These are phyloP conservation scores for Diloba caeruleocephala DNA, from an alignment of 2,888 invertebrate species.

Conservation along the genomic window DNA sequence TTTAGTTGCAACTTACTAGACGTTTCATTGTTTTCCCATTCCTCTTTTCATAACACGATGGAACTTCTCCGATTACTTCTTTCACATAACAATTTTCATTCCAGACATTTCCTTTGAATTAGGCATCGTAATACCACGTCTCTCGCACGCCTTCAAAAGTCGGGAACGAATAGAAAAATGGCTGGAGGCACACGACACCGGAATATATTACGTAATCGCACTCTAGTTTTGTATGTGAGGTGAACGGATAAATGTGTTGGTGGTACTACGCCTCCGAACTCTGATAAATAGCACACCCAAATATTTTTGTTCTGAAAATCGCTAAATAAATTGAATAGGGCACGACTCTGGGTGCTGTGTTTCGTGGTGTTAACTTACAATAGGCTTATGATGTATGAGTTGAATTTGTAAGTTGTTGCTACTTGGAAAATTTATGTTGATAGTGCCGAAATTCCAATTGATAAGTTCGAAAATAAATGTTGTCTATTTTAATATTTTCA, in stretches of 20 bases:
- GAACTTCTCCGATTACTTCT: slow-evolving; percentile 50
- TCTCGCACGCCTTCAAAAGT: slow-evolving; percentile 65
- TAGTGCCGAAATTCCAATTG: slow-evolving; percentile 15
- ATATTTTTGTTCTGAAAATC: slow-evolving; percentile 81
- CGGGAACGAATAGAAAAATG: slow-evolving; percentile 80
- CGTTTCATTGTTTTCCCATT: slow-evolving; percentile 30
- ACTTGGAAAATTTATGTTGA: slow-evolving; percentile 32
- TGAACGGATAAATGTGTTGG: slow-evolving; percentile 80
- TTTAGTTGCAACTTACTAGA: slow-evolving; percentile 21
- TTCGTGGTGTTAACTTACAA: slow-evolving; percentile 65
- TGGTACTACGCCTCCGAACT: slow-evolving; percentile 75
- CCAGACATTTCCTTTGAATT: slow-evolving; percentile 66
- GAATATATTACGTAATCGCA: slow-evolving; percentile 85
- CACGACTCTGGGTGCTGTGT: slow-evolving; percentile 53
- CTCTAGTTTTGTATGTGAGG: slow-evolving; percentile 79
- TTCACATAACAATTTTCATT: slow-evolving; percentile 57
- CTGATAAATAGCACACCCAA: slow-evolving; percentile 79
- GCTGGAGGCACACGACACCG: slow-evolving; percentile 78
- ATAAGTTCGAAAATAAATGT: not conserved
- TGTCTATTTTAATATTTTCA: too few relatives aligned
- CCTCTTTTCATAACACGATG: slow-evolving; percentile 22
- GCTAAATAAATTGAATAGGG: slow-evolving; percentile 81
- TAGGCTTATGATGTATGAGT: slow-evolving; percentile 60
- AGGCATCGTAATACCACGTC: slow-evolving; percentile 67
- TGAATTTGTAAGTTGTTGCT: slow-evolving; percentile 40